A percentile compares a stretch with the other conserved stretches of the same genome.
phyloP scores from a whole-genome alignment of 2,888 invertebrate species.

The Chymomyza fuscimana region DNA sequence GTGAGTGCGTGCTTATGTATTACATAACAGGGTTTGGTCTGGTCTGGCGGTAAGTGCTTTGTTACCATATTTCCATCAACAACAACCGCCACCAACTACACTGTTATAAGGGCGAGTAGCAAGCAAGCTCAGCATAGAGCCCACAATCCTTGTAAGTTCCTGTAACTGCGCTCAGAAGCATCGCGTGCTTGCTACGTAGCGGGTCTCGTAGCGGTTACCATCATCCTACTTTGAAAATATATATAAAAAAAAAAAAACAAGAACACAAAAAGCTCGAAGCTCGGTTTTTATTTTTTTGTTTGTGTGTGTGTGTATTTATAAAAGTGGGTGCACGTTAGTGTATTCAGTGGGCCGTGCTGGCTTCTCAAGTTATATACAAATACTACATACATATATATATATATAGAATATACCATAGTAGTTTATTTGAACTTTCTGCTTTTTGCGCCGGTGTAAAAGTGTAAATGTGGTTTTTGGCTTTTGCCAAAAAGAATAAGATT shows the following conservation, averaged over 20 bases:
- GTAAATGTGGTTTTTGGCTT: neutral
- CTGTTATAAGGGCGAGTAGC: slow-evolving; percentile 22
- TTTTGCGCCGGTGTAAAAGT: neutral
- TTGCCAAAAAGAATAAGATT: neutral
- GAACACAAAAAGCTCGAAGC: slow-evolving; percentile 35
- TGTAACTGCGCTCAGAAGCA: slow-evolving; percentile 65
- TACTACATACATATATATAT: neutral
- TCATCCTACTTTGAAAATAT: neutral
- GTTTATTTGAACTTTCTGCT: neutral
- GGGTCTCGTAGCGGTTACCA: slow-evolving; percentile 51
- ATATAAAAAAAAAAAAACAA: slow-evolving; percentile 17
- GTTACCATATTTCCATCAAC: slow-evolving; percentile 56
- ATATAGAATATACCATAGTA: neutral
- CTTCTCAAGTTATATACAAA: neutral
- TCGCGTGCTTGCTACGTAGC: slow-evolving; percentile 68
- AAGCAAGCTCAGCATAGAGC: slow-evolving; percentile 35
- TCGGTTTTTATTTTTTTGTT: slow-evolving; percentile 18
- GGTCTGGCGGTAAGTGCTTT: slow-evolving; percentile 47
- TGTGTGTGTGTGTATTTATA: slow-evolving; percentile 21
- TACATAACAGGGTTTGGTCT: slow-evolving; percentile 68
- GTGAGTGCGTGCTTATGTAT: slow-evolving; percentile 38
- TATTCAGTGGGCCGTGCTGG: slow-evolving; percentile 32
- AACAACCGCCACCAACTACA: slow-evolving; percentile 20
- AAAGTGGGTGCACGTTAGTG: slow-evolving; percentile 5
- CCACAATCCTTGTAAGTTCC: slow-evolving; percentile 46